Conservation (phyloP, 2,113 vertebrate genomes). For the Lates calcarifer region DNA sequence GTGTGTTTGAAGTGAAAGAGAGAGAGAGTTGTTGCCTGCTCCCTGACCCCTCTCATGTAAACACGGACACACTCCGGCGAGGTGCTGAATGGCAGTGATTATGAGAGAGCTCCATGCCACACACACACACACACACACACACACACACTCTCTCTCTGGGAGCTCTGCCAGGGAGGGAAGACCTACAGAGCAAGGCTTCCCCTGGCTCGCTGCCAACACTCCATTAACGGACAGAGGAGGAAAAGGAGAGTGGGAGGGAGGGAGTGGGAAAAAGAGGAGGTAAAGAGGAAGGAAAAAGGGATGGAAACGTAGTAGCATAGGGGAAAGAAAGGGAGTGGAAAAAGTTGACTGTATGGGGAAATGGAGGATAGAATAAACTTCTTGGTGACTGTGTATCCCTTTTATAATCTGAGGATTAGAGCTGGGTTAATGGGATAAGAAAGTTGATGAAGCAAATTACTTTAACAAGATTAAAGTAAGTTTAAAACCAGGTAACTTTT, state of each 20-base stretch:
- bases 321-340: constrained; percentile 25
- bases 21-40: constrained; percentile 81
- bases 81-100: constrained; percentile 85
- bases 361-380: constrained; percentile 47
- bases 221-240: constrained; percentile 65
- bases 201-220: constrained; percentile 78
- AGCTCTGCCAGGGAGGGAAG: constrained; percentile 83
- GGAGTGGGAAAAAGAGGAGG: constrained; percentile 31
- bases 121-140: constrained; percentile 51
- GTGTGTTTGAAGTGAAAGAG: constrained; percentile 27
- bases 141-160: constrained; percentile 68
- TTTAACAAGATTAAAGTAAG: constrained; percentile 48
- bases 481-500: constrained; percentile 17
- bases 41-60: constrained; percentile 83
- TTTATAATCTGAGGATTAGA: constrained; percentile 59
- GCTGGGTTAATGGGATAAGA: constrained; percentile 29
- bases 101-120: constrained; percentile 73
- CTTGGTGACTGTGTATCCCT: constrained; percentile 26
- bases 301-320: constrained; percentile 14
- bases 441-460: constrained; percentile 31
- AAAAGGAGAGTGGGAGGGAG: constrained; percentile 31
- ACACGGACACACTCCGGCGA: constrained; percentile 83
- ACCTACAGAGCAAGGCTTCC: constrained; percentile 80
- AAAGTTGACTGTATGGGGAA: constrained; percentile 17
- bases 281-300: constrained; percentile 25